Evolutionary conservation across 2,113 vertebrate genomes (phyloP), one percentile per base, ranked within the genome.

Genomic region (Bostrychus sinensis): DNA sequence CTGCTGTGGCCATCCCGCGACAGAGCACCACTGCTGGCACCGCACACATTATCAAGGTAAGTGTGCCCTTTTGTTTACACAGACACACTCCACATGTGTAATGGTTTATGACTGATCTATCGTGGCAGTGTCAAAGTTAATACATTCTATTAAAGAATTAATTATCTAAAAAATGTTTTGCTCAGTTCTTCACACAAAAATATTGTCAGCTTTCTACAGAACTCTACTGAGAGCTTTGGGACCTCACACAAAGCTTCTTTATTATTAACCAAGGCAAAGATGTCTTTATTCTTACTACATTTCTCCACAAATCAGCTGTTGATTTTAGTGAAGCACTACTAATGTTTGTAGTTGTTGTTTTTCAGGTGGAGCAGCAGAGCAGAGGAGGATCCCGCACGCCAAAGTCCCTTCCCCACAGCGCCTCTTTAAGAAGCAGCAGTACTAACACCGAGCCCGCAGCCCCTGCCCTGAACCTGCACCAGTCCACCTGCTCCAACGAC

Each of bases 21-120:
- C 97, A 96, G 77, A 95, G 92, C 65, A 93, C 92, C 46, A 81
- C 82, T 3, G 90, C 94, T 0, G 94, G 94, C 54, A 96, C 94
- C 30, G 91, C 94, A 0, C 96, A 95, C 67, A 93, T 95, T 72
- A 88, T 94, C 37, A 94, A 90, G 46, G 46, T 51, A 13, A 50
- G 46, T 11, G 5, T 32, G 20, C 22, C 9, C 6, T 19, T 43
- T 10, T 20, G 2, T 32, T 4, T 4, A 30, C 28, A 3, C 28
- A 30, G n/a, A n/a, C n/a, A n/a, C n/a, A n/a, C n/a, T n/a, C n/a
- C n/a, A n/a, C n/a, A n/a, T n/a, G n/a, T n/a, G n/a, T n/a, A n/a
- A n/a, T n/a, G n/a, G n/a, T n/a, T n/a, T n/a, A n/a, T n/a, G n/a
- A n/a, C n/a, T n/a, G n/a, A n/a, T n/a, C n/a, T n/a, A n/a, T n/a